phyloP scores from a whole-genome alignment of 2,797 vertebrate species.

The Chrysocyon brachyurus region DNA sequence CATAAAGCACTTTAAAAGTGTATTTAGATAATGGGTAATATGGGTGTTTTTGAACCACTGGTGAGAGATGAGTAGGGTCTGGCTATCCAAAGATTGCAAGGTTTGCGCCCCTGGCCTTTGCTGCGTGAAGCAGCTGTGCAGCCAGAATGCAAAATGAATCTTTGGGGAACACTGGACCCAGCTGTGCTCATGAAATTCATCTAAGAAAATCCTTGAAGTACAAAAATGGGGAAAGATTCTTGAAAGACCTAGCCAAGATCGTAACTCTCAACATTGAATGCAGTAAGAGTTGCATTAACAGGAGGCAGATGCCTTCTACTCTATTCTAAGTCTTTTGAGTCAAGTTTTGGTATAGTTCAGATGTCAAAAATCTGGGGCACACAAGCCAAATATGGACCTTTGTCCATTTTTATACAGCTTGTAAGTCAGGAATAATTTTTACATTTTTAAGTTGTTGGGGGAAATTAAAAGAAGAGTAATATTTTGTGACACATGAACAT shows the following conservation, averaged over 20 bases:
- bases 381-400: neutral
- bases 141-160: neutral
- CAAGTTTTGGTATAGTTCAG: neutral
- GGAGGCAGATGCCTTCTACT: neutral
- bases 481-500: neutral
- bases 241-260: neutral
- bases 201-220: neutral
- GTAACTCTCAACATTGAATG: neutral
- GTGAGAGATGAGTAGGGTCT: neutral
- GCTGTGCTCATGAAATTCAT: neutral
- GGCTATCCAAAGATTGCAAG: neutral
- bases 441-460: neutral
- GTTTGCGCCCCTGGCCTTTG: neutral
- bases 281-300: neutral
- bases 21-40: neutral
- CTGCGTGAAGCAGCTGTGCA: neutral
- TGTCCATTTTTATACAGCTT: neutral
- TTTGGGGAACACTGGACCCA: neutral
- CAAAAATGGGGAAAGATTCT: neutral
- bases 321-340: neutral
- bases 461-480: neutral
- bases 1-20: neutral
- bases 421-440: neutral
- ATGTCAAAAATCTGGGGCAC: neutral
- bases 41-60: neutral